A percentile compares a stretch with the other conserved stretches of the same genome.
phyloP scores from a whole-genome alignment of 2,797 vertebrate genomes.

The Notolabrus celidotus region DNA sequence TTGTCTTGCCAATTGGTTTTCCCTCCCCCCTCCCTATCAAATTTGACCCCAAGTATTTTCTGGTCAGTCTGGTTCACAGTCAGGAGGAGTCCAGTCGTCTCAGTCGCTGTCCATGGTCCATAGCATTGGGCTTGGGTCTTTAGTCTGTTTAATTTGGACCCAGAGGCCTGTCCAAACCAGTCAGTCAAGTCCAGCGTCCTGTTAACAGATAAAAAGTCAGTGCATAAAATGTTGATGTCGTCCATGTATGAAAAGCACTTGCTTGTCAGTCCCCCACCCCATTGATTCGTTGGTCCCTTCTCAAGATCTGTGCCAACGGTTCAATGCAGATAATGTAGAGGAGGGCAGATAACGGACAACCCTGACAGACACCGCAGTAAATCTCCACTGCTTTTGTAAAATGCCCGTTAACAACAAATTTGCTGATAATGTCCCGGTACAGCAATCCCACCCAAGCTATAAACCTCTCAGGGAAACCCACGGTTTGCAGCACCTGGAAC shows the following conservation, averaged over 20 bases:
- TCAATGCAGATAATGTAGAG: background rate
- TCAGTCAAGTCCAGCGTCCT: conserved; percentile 26
- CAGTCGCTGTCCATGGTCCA: background rate
- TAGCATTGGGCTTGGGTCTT: conserved; percentile 1
- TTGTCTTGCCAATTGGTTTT: background rate
- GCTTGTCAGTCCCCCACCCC: conserved; percentile 9
- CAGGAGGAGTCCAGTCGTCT: background rate
- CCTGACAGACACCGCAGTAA: conserved; percentile 37
- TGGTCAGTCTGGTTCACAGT: background rate
- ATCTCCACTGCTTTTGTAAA: conserved; percentile 17
- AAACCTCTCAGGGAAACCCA: conserved; percentile 21
- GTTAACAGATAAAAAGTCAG: conserved; percentile 4
- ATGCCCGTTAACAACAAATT: conserved; percentile 34
- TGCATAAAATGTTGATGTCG: conserved; percentile 5
- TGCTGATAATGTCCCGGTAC: conserved; percentile 15
- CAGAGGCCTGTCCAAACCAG: background rate
- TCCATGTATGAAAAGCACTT: conserved; percentile 22
- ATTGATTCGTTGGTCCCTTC: conserved; percentile 39
- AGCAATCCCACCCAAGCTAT: conserved; percentile 45
- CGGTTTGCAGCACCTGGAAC: conserved; percentile 1
- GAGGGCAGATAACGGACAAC: conserved; percentile 47
- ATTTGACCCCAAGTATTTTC: background rate
- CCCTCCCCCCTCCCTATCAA: background rate
- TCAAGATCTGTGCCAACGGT: conserved; percentile 44
- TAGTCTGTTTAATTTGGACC: background rate